Conservation (phyloP, 2,113 vertebrate species). For the Grammomys dolichurus region DNA sequence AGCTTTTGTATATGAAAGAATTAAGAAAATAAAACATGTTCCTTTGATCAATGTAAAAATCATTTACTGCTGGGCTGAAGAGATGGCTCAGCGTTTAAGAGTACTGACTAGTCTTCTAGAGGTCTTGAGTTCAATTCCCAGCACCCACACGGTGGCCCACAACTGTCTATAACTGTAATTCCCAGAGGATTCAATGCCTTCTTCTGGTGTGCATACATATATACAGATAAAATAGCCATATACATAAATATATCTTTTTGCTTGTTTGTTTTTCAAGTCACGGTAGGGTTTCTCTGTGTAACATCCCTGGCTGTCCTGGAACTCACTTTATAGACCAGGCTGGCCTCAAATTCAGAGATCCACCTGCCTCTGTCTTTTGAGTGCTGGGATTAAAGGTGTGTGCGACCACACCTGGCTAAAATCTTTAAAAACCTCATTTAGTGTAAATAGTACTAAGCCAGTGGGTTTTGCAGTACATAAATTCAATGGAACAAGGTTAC, state of each 20-base stretch:
- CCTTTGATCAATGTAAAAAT: neutral
- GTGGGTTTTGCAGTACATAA: neutral
- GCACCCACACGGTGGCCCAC: neutral
- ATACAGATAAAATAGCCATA: neutral
- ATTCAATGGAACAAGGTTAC: neutral
- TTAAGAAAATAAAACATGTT: constrained; percentile 21
- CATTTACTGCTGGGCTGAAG: neutral
- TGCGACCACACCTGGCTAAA: neutral
- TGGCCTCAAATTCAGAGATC: neutral
- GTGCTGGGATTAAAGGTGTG: neutral
- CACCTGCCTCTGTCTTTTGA: neutral
- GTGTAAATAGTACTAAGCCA: neutral
- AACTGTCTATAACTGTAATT: neutral
- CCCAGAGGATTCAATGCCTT: neutral
- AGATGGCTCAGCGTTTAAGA: neutral
- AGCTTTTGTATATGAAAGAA: neutral
- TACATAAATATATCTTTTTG: neutral
- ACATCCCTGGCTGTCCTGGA: neutral
- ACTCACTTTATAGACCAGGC: neutral
- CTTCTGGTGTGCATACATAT: neutral
- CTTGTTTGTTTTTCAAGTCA: neutral
- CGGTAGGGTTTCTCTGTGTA: neutral
- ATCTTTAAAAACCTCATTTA: neutral
- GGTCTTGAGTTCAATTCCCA: neutral
- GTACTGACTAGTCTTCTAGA: neutral